These are phyloP conservation scores for Nothoprocta perdicaria DNA, from an alignment of 2,113 vertebrate genomes.

Conservation along the genomic window DNA sequence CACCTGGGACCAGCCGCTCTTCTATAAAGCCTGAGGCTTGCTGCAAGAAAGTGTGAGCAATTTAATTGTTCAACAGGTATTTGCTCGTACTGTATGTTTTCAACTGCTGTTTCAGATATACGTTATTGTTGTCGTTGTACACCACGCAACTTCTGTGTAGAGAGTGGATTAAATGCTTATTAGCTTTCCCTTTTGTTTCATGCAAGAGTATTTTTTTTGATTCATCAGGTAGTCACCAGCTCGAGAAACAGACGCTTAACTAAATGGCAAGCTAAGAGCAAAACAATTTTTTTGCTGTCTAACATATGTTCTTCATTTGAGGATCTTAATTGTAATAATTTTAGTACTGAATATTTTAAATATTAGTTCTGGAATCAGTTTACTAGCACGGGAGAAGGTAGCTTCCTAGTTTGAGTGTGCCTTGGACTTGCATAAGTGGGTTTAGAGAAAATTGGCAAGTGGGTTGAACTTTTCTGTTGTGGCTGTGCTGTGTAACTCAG, in stretches of 20 bases:
- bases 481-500: not conserved
- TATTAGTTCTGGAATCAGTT: not conserved
- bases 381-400: not conserved
- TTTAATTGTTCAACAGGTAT: not conserved
- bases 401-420: rapidly evolving
- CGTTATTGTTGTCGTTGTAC: not conserved
- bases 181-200: not conserved
- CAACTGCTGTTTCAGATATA: not conserved
- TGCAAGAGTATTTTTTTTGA: not conserved
- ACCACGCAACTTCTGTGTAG: not conserved
- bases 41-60: not conserved
- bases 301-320: not conserved
- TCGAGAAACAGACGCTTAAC: not conserved
- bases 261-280: not conserved
- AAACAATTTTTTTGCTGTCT: not conserved
- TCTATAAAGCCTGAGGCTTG: not conserved
- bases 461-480: not conserved
- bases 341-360: not conserved
- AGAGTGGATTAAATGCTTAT: not conserved
- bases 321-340: not conserved
- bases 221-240: not conserved
- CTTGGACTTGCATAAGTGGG: not conserved
- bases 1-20: not conserved
- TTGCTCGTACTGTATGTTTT: not conserved
- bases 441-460: not conserved